Percentiles rank a stretch among this genome's conserved stretches.
Evolutionary conservation across 2,888 invertebrate genomes (phyloP).

Genomic region (Agrotis ipsilon): DNA sequence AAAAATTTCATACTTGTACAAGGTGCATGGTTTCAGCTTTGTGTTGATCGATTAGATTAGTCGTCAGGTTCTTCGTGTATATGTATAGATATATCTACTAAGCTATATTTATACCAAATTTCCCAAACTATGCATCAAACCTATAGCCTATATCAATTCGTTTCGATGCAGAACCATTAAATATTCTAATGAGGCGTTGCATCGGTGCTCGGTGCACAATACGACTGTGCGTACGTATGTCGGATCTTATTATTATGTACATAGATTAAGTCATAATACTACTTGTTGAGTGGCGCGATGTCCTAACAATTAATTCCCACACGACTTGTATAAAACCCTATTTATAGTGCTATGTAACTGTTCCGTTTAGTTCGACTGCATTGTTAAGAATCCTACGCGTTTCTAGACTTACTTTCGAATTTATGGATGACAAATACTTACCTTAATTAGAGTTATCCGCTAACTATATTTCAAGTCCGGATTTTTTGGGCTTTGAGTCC

Average conservation of each 20-base stretch:
- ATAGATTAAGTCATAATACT: slow-evolving; percentile 54
- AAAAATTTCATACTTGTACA: no score
- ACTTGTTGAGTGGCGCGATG: slow-evolving; percentile 36
- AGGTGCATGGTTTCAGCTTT: no score
- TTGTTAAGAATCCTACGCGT: slow-evolving; percentile 41
- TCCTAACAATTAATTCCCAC: slow-evolving; percentile 54
- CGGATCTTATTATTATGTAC: slow-evolving; percentile 61
- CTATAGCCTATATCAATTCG: slow-evolving; percentile 8
- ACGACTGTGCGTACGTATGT: slow-evolving; percentile 31
- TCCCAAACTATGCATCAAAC: slow-evolving; percentile 21
- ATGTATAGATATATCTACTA: no score
- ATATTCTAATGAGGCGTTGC: slow-evolving; percentile 46
- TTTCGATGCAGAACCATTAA: slow-evolving; percentile 43
- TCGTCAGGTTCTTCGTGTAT: no score
- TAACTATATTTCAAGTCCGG: neutral
- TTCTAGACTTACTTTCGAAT: slow-evolving; percentile 44
- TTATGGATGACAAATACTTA: slow-evolving; percentile 14
- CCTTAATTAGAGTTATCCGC: no score
- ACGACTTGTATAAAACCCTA: slow-evolving; percentile 43
- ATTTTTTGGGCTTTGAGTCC: neutral
- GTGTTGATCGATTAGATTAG: no score
- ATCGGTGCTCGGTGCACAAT: slow-evolving; percentile 5
- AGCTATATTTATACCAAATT: neutral
- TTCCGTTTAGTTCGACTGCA: slow-evolving; percentile 17
- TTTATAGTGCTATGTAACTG: slow-evolving; percentile 41